These are phyloP conservation scores for Corticium candelabrum DNA, from an alignment of 37 sponge, comb jelly and placozoan species.

Conservation along the genomic window DNA sequence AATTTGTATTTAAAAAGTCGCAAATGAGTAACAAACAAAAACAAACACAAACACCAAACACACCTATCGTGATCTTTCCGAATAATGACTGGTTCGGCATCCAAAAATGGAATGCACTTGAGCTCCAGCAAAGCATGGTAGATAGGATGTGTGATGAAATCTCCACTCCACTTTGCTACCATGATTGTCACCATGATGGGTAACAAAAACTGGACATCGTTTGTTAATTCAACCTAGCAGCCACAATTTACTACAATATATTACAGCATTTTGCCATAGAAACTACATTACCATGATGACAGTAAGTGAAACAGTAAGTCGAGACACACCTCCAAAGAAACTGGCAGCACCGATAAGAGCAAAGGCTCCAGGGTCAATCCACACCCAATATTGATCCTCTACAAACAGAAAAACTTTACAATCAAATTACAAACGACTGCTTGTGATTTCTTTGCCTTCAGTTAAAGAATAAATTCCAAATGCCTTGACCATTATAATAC, in stretches of 20 bases:
- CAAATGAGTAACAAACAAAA: background rate
- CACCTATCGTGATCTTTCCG: constrained; percentile 8
- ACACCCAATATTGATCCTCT: constrained; percentile 19
- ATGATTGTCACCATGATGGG: constrained; percentile 35
- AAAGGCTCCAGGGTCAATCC: constrained; percentile 42
- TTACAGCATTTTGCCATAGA: background rate
- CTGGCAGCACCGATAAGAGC: constrained; percentile 39
- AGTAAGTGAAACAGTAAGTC: constrained; percentile 34
- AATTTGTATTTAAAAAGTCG: background rate
- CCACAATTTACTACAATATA: background rate
- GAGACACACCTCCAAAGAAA: constrained; percentile 41
- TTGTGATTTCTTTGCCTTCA: background rate
- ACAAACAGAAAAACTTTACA: background rate
- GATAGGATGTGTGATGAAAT: constrained; percentile 30
- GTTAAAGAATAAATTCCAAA: constrained; percentile 11
- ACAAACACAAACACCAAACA: no score
- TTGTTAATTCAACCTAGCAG: constrained; percentile 36
- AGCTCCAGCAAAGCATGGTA: constrained; percentile 40
- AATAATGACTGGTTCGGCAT: constrained; percentile 31
- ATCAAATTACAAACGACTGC: background rate
- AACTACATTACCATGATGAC: constrained; percentile 26
- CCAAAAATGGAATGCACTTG: constrained; percentile 40
- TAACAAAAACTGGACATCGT: constrained; percentile 36
- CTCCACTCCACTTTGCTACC: constrained; percentile 39
- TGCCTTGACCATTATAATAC: constrained; percentile 7